phyloP scores from a whole-genome alignment of 2,113 vertebrate genomes.

The Centropus unirufus region DNA sequence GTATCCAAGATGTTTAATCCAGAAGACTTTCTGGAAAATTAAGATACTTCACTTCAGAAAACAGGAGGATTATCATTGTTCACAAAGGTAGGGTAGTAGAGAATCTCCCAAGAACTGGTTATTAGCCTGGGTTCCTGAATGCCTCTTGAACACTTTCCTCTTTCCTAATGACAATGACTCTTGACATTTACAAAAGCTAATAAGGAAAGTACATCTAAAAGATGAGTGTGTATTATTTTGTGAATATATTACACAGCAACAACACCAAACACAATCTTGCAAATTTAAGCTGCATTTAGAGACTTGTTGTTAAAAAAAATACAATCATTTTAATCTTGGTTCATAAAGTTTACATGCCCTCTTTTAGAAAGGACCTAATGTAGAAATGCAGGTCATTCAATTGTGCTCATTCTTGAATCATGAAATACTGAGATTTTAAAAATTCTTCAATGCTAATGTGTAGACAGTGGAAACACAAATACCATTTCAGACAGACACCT shows the following conservation, averaged over 20 bases:
- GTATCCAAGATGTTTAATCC: not conserved
- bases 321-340: not conserved
- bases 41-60: not conserved
- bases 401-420: not conserved
- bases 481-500: not conserved
- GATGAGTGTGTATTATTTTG: not conserved
- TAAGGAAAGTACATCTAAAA: not conserved
- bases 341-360: not conserved
- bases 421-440: not conserved
- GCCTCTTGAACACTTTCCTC: not conserved
- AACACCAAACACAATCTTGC: not conserved
- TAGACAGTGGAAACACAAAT: not conserved
- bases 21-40: not conserved
- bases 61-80: not conserved
- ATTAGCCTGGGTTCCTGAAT: not conserved
- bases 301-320: not conserved
- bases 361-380: not conserved
- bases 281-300: not conserved
- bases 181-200: not conserved
- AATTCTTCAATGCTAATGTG: not conserved
- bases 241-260: not conserved
- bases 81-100: not conserved
- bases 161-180: too few relatives aligned
- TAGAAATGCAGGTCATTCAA: not conserved
- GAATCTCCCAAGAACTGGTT: not conserved